Evolutionary conservation across 2,888 invertebrate genomes (phyloP).

Genomic region (Ferrisia virgata): DNA sequence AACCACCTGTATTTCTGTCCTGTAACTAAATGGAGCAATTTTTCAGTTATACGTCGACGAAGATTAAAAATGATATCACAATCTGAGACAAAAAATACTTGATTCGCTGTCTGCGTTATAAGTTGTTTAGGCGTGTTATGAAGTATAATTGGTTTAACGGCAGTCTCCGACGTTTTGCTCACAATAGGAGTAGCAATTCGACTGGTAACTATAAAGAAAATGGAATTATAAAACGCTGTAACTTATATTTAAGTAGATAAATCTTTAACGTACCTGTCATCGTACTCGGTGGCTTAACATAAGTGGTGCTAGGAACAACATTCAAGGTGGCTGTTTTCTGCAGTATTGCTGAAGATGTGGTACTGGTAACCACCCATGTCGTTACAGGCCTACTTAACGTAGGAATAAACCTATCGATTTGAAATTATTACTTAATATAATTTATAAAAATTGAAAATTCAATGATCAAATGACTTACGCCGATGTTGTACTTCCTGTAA

Average conservation of each 20-base stretch:
- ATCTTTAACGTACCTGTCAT: slow-evolving; percentile 21
- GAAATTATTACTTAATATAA: background rate
- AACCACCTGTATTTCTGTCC: slow-evolving; percentile 34
- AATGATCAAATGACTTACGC: slow-evolving; percentile 1
- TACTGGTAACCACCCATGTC: slow-evolving; percentile 39
- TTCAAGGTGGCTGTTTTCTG: slow-evolving; percentile 30
- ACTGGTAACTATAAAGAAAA: slow-evolving; percentile 39
- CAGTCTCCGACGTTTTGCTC: slow-evolving; percentile 29
- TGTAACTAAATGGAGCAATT: slow-evolving; percentile 7
- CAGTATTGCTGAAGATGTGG: slow-evolving; percentile 18
- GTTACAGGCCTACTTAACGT: slow-evolving; percentile 36
- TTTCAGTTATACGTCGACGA: no score
- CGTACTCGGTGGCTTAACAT: slow-evolving; percentile 19
- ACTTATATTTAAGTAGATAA: background rate
- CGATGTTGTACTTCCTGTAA: background rate
- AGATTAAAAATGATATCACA: background rate
- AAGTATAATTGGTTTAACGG: slow-evolving; percentile 39
- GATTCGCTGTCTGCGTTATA: slow-evolving; percentile 24
- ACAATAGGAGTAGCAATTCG: slow-evolving; percentile 38
- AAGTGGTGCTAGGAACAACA: slow-evolving; percentile 35
- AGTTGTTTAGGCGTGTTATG: slow-evolving; percentile 40
- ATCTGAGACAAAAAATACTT: background rate
- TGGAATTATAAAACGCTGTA: background rate
- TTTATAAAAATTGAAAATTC: background rate
- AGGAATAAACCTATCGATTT: slow-evolving; percentile 24